Evolutionary conservation across 2,113 vertebrate species (phyloP), one percentile per base, ranked within the genome.

Genomic region (Neofelis nebulosa): DNA sequence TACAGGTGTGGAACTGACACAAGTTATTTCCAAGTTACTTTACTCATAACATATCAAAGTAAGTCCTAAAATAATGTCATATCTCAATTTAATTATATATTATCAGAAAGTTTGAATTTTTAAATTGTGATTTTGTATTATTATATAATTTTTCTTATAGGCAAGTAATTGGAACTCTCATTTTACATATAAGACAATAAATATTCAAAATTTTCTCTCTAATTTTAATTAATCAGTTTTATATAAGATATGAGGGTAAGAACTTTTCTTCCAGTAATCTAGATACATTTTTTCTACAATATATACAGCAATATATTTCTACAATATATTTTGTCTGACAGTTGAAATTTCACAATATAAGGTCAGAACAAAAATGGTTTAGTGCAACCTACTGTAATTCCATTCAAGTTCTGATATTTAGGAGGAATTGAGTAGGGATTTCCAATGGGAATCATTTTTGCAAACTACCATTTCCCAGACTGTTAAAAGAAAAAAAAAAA

Each of bases 21-120:
- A 95, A 98, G 79, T 79, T 96, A 92, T 95, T 95, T 85, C 80
- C 33, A 55, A 93, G 45, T 96, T 66, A 94, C 85, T 97, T 97
- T 92, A 97, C 92, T 98, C 97, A 91, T 66, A 97, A 93, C 36
- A 95, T 96, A 83, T 94, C 68, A 97, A 66, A 95, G 83, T 29
- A 92, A 96, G 78, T 9, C 0, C 7, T 92, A 80, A 96, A 98
- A 97, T 0, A 91, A 96, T 91, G 89, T 98, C 82, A 71, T 93
- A 83, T 96, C 66, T 96, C 90, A 95, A 94, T 63, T 97, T 97
- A 81, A 92, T 52, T 63, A 89, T 87, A 94, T 95, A 95, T 79
- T 87, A 63, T 21, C 18, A 74, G 2, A 57, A 78, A 74, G 33
- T 92, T 33, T 89, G 13, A 73, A 97, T 31, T 92, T 92, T 96